Conservation (phyloP, 1,140 invertebrate genomes). For the Ericerus pela region DNA sequence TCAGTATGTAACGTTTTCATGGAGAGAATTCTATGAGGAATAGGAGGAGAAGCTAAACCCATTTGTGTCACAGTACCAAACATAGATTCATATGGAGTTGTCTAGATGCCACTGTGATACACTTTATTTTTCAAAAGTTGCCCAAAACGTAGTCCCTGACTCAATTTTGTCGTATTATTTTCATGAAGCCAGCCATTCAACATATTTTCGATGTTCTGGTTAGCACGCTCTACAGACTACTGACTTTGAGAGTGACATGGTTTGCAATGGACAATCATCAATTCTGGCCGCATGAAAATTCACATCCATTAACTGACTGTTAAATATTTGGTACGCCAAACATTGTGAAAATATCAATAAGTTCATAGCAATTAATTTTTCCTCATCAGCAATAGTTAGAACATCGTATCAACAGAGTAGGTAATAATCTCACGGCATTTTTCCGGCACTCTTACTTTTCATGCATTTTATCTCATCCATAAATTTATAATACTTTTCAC, state of each 20-base stretch:
- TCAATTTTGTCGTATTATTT: conserved; percentile 25
- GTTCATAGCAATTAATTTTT: conserved; percentile 10
- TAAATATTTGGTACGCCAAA: neutral
- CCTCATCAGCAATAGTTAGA: neutral
- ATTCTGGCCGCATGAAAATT: conserved; percentile 13
- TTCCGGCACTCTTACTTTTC: too few species aligned
- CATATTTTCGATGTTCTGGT: conserved; percentile 32
- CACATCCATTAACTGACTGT: neutral
- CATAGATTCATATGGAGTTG: too few species aligned
- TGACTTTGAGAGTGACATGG: conserved; percentile 27
- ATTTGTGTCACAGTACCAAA: conserved; percentile 16
- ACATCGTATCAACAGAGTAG: too few species aligned
- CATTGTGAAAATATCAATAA: neutral
- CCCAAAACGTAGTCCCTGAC: conserved; percentile 24
- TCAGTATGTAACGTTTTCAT: conserved; percentile 6
- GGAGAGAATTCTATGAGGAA: neutral
- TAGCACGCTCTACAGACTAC: conserved; percentile 28
- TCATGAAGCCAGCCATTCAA: conserved; percentile 27
- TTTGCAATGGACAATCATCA: conserved; percentile 25
- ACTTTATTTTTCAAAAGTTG: too few species aligned
- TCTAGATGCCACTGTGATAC: conserved; percentile 24
- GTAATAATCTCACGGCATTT: too few species aligned
- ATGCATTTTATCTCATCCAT: too few species aligned
- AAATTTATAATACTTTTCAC: too few species aligned
- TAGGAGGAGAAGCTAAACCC: neutral